A percentile compares a stretch with the other conserved stretches of the same genome.
These are phyloP conservation scores for Gadus macrocephalus DNA, from an alignment of 2,113 vertebrate genomes.

Conservation along the genomic window DNA sequence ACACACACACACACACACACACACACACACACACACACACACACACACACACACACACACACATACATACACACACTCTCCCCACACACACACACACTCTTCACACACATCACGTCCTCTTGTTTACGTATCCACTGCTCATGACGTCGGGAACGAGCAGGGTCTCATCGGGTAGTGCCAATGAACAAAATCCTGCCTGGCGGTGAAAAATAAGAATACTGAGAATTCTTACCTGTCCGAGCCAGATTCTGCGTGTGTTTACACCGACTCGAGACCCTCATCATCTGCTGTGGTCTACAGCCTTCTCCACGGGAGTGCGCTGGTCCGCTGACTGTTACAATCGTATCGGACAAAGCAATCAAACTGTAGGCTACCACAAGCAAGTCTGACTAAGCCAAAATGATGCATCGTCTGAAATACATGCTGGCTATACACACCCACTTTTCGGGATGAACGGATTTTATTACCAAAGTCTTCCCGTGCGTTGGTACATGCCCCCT, in stretches of 20 bases:
- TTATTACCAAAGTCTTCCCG: slow-evolving; percentile 28
- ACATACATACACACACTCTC: too few species aligned
- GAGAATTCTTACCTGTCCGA: slow-evolving; percentile 60
- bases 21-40: too few species aligned
- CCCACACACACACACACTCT: too few species aligned
- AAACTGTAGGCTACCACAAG: slow-evolving; percentile 31
- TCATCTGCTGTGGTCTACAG: slow-evolving; percentile 37
- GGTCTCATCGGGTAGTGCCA: background rate
- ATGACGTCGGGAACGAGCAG: background rate
- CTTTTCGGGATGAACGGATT: slow-evolving; percentile 21
- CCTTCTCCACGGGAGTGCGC: slow-evolving; percentile 41
- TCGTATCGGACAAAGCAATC: slow-evolving; percentile 34
- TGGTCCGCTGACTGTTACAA: slow-evolving; percentile 17
- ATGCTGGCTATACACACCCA: slow-evolving; percentile 47
- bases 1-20: too few species aligned
- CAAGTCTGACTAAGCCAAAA: slow-evolving; percentile 10
- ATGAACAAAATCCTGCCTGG: background rate
- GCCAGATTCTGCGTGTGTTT: slow-evolving; percentile 52
- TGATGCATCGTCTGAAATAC: background rate
- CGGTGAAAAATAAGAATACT: background rate
- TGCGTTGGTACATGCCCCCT: slow-evolving; percentile 31
- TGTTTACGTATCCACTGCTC: slow-evolving; percentile 49
- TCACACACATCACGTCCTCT: slow-evolving; percentile 15
- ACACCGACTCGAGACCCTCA: slow-evolving; percentile 70
- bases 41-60: too few species aligned